phyloP scores from a whole-genome alignment of 2,797 vertebrate genomes.

The Gymnothorax javanicus region DNA sequence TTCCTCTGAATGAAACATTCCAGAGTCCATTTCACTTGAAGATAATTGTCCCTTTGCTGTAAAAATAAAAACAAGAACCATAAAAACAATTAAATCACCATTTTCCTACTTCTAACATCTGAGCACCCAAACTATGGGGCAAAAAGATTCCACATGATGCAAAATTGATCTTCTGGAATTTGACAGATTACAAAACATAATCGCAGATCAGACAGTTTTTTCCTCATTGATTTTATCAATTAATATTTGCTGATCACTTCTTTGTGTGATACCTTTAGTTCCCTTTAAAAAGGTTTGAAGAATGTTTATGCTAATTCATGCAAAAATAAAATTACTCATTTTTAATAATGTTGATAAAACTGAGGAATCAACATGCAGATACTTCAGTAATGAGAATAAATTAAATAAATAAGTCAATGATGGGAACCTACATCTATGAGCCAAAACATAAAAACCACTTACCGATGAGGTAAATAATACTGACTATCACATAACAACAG shows the following conservation, averaged over 20 bases:
- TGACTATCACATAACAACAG: too few relatives aligned
- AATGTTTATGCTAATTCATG: neutral
- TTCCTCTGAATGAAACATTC: neutral
- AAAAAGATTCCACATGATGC: neutral
- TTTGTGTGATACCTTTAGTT: neutral
- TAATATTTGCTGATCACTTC: neutral
- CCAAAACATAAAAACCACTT: too few relatives aligned
- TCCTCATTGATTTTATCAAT: neutral
- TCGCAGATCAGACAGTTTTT: neutral
- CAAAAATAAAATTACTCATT: too few relatives aligned
- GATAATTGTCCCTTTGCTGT: neutral
- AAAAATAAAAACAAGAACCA: neutral
- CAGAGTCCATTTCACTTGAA: neutral
- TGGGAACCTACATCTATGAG: too few relatives aligned
- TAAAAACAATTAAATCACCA: neutral
- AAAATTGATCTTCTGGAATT: neutral
- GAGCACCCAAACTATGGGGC: neutral
- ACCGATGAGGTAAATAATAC: too few relatives aligned
- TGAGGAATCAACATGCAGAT: neutral
- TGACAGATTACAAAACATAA: neutral
- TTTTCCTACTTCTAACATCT: neutral
- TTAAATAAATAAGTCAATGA: too few relatives aligned
- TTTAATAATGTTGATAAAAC: neutral
- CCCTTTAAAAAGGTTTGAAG: neutral
- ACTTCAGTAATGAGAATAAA: neutral